Conservation (phyloP, 1,140 invertebrate species). For the Micrasema minimum region DNA sequence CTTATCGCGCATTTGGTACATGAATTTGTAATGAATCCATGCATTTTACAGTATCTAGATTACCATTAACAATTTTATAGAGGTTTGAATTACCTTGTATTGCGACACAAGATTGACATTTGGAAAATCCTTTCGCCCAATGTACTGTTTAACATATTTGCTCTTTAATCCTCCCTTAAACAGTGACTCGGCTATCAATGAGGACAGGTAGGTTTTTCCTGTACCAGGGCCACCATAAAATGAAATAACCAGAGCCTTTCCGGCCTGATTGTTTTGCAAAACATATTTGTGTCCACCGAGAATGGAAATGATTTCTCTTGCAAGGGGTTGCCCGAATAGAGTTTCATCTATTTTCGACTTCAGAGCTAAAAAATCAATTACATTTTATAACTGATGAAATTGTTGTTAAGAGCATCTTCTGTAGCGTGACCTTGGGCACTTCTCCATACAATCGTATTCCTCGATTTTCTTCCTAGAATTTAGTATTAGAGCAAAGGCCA, state of each 20-base stretch:
- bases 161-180: conserved; percentile 80
- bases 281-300: conserved; percentile 24
- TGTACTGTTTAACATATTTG: conserved; percentile 83
- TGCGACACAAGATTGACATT: conserved; percentile 63
- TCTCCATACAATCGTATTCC: too few relatives aligned
- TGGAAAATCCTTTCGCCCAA: conserved; percentile 84
- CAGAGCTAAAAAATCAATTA: too few relatives aligned
- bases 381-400: too few relatives aligned
- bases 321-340: conserved; percentile 46
- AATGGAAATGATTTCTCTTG: conserved; percentile 28
- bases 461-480: too few relatives aligned
- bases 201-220: conserved; percentile 89
- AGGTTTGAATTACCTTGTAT: conserved; percentile 55
- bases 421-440: too few relatives aligned
- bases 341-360: neutral
- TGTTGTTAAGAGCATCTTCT: too few relatives aligned
- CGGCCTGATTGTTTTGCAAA: neutral
- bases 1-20: too few relatives aligned
- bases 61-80: too few relatives aligned
- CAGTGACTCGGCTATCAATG: conserved; percentile 81
- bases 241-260: conserved; percentile 78
- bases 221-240: conserved; percentile 85
- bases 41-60: too few relatives aligned
- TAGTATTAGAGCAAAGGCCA: too few relatives aligned
- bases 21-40: too few relatives aligned